phyloP scores from a whole-genome alignment of 2,113 vertebrate genomes.

The Phyllostomus discolor region DNA sequence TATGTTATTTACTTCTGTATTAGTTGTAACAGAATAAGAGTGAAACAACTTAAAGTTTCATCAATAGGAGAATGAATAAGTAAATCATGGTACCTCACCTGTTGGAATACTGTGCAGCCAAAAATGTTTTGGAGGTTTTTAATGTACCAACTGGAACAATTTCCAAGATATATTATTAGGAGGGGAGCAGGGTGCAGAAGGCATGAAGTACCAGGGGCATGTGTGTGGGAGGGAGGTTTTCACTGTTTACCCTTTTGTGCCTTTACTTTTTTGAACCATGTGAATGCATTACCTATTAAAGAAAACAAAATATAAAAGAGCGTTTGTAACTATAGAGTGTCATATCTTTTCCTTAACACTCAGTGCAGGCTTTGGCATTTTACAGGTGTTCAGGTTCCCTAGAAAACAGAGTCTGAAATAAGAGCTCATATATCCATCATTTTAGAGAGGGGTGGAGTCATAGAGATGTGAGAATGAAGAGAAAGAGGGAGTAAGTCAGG shows the following conservation, averaged over 20 bases:
- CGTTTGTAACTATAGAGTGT: background rate
- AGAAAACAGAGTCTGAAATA: background rate
- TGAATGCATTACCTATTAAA: background rate
- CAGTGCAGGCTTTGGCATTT: background rate
- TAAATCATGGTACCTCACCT: background rate
- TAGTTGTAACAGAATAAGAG: background rate
- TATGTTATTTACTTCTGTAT: background rate
- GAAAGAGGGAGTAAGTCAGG: background rate
- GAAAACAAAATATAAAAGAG: background rate
- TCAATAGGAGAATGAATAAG: background rate
- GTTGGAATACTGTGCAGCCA: background rate
- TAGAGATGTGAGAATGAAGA: background rate
- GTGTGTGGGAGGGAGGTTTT: background rate
- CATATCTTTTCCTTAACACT: background rate
- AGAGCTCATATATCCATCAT: background rate
- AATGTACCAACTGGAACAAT: background rate
- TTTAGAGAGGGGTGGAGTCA: background rate
- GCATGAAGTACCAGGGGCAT: background rate
- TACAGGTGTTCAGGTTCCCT: background rate
- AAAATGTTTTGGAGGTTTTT: background rate
- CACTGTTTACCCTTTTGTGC: background rate
- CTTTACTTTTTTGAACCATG: background rate
- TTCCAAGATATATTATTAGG: background rate
- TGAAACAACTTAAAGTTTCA: slow-evolving; percentile 2
- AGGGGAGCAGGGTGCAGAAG: background rate